Conservation (phyloP, 2,888 invertebrate species). For the Nomada flava region DNA sequence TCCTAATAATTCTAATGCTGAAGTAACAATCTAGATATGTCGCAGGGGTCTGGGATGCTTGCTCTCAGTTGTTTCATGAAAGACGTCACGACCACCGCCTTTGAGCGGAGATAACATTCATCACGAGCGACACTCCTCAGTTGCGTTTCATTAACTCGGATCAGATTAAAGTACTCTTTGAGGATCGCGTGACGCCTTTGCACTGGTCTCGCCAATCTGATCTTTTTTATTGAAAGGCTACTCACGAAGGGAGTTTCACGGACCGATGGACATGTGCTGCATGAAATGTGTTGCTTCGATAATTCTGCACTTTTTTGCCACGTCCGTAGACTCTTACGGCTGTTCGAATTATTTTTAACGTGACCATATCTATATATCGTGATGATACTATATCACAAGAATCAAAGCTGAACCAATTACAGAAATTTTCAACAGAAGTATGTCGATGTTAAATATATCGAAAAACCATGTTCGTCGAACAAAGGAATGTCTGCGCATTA, state of each 20-base stretch:
- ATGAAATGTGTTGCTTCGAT: not conserved
- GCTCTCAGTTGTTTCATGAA: not conserved
- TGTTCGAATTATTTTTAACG: not conserved
- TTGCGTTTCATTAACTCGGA: slow-evolving; percentile 11
- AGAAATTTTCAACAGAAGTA: too few species aligned
- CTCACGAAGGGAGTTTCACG: not conserved
- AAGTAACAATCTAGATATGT: slow-evolving; percentile 23
- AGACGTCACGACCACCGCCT: not conserved
- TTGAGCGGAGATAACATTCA: slow-evolving; percentile 8
- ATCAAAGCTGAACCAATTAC: too few species aligned
- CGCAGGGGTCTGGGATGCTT: not conserved
- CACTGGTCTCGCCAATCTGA: not conserved
- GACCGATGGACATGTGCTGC: not conserved
- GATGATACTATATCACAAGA: too few species aligned
- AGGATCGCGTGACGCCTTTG: slow-evolving; percentile 4
- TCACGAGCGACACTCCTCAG: not conserved
- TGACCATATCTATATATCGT: too few species aligned
- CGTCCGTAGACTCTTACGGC: too few species aligned
- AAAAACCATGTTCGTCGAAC: not conserved
- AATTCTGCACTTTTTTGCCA: not conserved
- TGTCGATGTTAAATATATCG: not conserved
- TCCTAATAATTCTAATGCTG: slow-evolving; percentile 49
- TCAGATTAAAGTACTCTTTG: slow-evolving; percentile 23
- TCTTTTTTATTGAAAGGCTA: not conserved
- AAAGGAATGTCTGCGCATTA: slow-evolving; percentile 4